Conservation (phyloP, 2,888 invertebrate genomes). For the Chrysodeixis includens region DNA sequence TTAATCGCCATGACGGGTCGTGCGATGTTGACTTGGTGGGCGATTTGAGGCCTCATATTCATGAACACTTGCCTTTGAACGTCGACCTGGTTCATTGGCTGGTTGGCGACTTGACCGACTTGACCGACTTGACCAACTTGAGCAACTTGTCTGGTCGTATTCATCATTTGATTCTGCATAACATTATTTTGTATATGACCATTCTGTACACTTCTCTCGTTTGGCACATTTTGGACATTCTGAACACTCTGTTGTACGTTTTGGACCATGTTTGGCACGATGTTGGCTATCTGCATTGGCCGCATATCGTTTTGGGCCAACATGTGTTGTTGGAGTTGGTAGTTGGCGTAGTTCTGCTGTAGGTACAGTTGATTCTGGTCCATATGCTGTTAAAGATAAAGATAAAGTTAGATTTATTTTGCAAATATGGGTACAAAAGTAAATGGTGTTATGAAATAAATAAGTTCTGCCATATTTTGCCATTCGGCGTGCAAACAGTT, state of each 20-base stretch:
- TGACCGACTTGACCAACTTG: too few species aligned
- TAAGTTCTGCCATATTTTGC: too few species aligned
- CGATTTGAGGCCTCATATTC: constrained; percentile 55
- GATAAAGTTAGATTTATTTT: too few species aligned
- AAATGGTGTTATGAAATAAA: too few species aligned
- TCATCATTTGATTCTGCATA: constrained; percentile 52
- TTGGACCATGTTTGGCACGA: constrained; percentile 64
- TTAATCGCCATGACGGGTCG: constrained; percentile 54
- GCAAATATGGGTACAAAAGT: too few species aligned
- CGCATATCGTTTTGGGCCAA: constrained; percentile 66
- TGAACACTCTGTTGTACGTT: constrained; percentile 53
- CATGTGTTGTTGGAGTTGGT: constrained; percentile 76
- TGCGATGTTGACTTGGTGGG: constrained; percentile 51
- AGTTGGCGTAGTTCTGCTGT: constrained; percentile 75
- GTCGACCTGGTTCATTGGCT: constrained; percentile 49
- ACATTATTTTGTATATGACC: constrained; percentile 53
- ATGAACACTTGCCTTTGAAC: constrained; percentile 53
- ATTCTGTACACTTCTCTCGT: constrained; percentile 51
- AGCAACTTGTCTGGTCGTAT: constrained; percentile 45
- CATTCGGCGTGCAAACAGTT: too few species aligned
- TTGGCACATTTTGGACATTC: constrained; percentile 45
- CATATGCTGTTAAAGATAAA: too few species aligned
- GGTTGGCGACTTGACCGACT: constrained; percentile 58
- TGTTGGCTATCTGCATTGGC: constrained; percentile 64
- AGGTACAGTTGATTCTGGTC: constrained; percentile 79